Base-by-base conservation (phyloP, 2,113 vertebrate species). In the Tragelaphus scriptus region DNA sequence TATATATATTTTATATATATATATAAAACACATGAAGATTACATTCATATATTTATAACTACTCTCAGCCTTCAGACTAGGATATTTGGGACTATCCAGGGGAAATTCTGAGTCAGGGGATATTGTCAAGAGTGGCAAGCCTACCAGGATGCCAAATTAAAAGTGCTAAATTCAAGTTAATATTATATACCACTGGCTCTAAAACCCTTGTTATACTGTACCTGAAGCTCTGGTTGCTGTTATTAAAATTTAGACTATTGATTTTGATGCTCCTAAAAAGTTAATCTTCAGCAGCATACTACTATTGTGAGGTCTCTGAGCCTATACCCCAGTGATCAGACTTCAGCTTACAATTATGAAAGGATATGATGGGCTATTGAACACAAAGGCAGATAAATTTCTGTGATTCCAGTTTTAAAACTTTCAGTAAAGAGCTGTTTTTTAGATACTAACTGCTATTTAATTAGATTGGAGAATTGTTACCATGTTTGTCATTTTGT, bases 401-500 rank as follows among this genome's bases (percentile, higher is more conserved):
- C 53, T 80, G 2, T 81, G 49, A 85, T 51, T 93, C 49, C 0
- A 36, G 14, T 36, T 92, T 5, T 63, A 81, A 91, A 91, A 36
- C 79, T 61, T 96, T 86, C 32, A 63, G 30, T 51, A 53, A 91
- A 81, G 4, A 81, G 19, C 28, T 91, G 3, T 30, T 96, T 95
- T 96, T 93, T n/a, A 81, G 40, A 47, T 36, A 6, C n/a, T 85
- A 65, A 25, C 40, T 16, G 3, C 40, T 81, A 68, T 90, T 89
- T 91, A 85, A 96, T 85, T 90, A 75, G 40, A 71, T 6, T 68
- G 79, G 17, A 6, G 7, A 85, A 96, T 85, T 61, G 30, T 93
- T 95, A 84, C 56, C 61, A 53, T 86, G 23, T 88, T 75, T 95
- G 30, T 61, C 21, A 96, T 85, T 97, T 63, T 96, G 47, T 68